Evolutionary conservation across 2,113 vertebrate species (phyloP).

Genomic region (Condylura cristata): DNA sequence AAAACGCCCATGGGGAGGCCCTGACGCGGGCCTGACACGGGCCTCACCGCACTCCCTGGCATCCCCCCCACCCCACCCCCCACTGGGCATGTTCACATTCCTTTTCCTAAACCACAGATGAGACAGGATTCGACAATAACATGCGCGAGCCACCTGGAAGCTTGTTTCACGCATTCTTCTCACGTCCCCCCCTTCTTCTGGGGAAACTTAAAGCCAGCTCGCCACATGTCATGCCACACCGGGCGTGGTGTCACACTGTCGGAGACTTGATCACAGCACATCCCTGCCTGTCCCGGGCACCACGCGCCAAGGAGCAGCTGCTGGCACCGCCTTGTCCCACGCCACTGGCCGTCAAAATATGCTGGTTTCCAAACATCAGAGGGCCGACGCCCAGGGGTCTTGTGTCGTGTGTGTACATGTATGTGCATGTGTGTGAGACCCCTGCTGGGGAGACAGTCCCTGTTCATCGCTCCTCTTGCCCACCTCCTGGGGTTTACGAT

Average conservation of each 20-base stretch:
- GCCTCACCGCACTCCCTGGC: too few species aligned
- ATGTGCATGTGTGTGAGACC: not conserved
- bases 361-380: not conserved
- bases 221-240: not conserved
- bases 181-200: not conserved
- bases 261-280: conserved; percentile 9
- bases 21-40: not conserved
- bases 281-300: not conserved
- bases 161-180: not conserved
- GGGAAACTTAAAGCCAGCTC: not conserved
- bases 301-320: not conserved
- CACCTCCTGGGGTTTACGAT: conserved; percentile 51
- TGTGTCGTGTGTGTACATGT: not conserved
- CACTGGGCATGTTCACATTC: not conserved
- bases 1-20: not conserved
- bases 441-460: conserved; percentile 53
- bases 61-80: too few species aligned
- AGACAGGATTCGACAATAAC: not conserved
- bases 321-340: not conserved
- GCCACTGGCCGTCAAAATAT: not conserved
- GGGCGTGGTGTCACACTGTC: not conserved
- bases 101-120: not conserved
- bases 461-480: conserved; percentile 70
- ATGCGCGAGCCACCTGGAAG: not conserved
- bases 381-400: conserved; percentile 5